Percentiles rank a stretch among this genome's conserved stretches.
Evolutionary conservation across 2,113 vertebrate species (phyloP).

Genomic region (Leptobrachium ailaonicum): DNA sequence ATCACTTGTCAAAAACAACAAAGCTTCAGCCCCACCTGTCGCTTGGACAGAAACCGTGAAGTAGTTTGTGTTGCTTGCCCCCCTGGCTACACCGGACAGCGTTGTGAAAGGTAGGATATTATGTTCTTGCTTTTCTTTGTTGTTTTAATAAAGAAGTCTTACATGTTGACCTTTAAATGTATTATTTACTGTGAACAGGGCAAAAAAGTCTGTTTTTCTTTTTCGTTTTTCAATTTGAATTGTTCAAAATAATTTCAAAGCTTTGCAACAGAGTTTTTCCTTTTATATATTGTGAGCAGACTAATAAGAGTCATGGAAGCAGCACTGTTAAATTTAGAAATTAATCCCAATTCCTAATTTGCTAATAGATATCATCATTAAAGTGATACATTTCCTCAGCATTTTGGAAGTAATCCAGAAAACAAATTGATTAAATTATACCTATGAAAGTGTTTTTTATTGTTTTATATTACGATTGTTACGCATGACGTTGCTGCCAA

Average conservation of each 20-base stretch:
- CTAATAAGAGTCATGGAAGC: not conserved
- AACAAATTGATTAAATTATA: too few relatives aligned
- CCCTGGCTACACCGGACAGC: constrained; percentile 77
- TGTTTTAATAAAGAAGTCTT: not conserved
- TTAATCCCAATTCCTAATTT: too few relatives aligned
- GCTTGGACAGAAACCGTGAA: constrained; percentile 70
- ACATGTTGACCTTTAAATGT: too few relatives aligned
- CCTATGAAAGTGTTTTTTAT: too few relatives aligned
- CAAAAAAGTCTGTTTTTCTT: too few relatives aligned
- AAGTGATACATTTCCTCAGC: not conserved
- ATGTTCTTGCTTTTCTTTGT: not conserved
- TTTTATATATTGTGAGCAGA: too few relatives aligned
- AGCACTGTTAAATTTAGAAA: not conserved
- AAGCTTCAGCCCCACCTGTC: constrained; percentile 95
- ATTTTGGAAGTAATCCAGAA: not conserved
- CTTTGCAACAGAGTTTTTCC: too few relatives aligned
- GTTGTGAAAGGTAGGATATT: constrained; percentile 86
- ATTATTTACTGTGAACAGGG: too few relatives aligned
- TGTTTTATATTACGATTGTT: too few relatives aligned
- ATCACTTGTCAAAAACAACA: constrained; percentile 58
- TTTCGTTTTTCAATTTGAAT: not conserved
- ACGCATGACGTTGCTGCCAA: too few relatives aligned
- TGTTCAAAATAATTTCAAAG: not conserved
- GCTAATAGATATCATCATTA: not conserved
- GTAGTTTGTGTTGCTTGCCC: constrained; percentile 85